These are phyloP conservation scores for Phyllotreta cruciferae DNA, from an alignment of 2,888 invertebrate species.

Conservation along the genomic window DNA sequence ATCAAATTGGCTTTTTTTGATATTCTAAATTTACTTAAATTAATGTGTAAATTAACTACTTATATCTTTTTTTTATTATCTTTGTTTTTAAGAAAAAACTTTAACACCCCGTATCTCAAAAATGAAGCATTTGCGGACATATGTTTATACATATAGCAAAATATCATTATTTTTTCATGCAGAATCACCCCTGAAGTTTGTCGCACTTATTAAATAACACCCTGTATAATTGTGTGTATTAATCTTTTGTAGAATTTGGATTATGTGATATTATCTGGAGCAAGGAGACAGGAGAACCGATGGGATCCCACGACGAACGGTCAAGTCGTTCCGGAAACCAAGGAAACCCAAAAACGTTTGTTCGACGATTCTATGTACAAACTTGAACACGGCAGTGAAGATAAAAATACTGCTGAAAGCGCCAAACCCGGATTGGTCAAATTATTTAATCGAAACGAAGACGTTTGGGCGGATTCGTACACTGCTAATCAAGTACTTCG, in stretches of 20 bases:
- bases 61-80: too few species aligned
- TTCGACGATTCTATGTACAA: conserved; percentile 98
- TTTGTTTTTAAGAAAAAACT: too few species aligned
- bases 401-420: conserved; percentile 73
- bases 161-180: too few species aligned
- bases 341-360: conserved; percentile 85
- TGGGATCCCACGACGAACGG: conserved; percentile 98
- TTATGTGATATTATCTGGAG: conserved; percentile 94
- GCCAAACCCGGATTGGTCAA: conserved; percentile 77
- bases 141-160: too few species aligned
- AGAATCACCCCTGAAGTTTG: too few species aligned
- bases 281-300: conserved; percentile 93
- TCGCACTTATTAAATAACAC: too few species aligned
- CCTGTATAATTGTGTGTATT: too few species aligned
- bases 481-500: conserved; percentile 86
- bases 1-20: too few species aligned
- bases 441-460: conserved; percentile 80
- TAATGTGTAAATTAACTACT: too few species aligned
- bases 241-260: conserved; percentile 82
- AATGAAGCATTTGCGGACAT: too few species aligned
- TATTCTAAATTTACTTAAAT: too few species aligned
- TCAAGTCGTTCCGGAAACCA: conserved; percentile 91
- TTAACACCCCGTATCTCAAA: too few species aligned
- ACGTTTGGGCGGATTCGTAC: conserved; percentile 91
- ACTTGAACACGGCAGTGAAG: conserved; percentile 89